phyloP scores from a whole-genome alignment of 2,797 vertebrate genomes.

The Taenioides sp. region DNA sequence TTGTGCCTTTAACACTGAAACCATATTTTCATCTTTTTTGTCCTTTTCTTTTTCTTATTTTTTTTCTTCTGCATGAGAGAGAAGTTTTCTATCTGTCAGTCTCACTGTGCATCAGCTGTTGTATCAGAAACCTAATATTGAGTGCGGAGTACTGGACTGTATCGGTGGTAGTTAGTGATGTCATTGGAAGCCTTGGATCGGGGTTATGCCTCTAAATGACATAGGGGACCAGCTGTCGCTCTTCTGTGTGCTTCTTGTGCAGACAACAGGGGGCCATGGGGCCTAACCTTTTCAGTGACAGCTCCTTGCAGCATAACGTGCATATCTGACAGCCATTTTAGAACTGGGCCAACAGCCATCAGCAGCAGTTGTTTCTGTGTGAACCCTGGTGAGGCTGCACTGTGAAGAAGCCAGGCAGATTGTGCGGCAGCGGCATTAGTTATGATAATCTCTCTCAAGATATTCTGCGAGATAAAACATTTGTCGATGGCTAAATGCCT shows the following conservation, averaged over 20 bases:
- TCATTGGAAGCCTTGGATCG: constrained; percentile 62
- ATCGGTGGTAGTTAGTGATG: constrained; percentile 66
- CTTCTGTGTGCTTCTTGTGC: constrained; percentile 53
- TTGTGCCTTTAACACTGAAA: background rate
- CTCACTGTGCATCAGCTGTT: constrained; percentile 51
- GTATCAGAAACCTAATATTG: constrained; percentile 66
- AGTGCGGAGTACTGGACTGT: constrained; percentile 38
- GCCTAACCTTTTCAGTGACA: constrained; percentile 60
- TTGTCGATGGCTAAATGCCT: constrained; percentile 21
- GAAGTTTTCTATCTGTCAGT: constrained; percentile 6
- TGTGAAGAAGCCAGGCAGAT: constrained; percentile 24
- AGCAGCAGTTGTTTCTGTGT: constrained; percentile 30
- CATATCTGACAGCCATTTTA: constrained; percentile 68
- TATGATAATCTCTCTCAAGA: constrained; percentile 29
- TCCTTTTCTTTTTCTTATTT: no score
- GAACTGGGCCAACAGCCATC: constrained; percentile 33
- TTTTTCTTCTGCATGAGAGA: background rate
- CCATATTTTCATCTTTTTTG: background rate
- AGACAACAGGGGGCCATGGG: constrained; percentile 54
- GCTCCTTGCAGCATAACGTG: constrained; percentile 37
- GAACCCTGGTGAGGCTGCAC: constrained; percentile 14
- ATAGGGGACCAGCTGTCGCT: constrained; percentile 66
- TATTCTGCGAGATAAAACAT: constrained; percentile 22
- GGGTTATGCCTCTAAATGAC: constrained; percentile 61
- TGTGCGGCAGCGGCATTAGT: constrained; percentile 15